phyloP scores from a whole-genome alignment of 2,888 invertebrate genomes.

The Sesamia inferens region DNA sequence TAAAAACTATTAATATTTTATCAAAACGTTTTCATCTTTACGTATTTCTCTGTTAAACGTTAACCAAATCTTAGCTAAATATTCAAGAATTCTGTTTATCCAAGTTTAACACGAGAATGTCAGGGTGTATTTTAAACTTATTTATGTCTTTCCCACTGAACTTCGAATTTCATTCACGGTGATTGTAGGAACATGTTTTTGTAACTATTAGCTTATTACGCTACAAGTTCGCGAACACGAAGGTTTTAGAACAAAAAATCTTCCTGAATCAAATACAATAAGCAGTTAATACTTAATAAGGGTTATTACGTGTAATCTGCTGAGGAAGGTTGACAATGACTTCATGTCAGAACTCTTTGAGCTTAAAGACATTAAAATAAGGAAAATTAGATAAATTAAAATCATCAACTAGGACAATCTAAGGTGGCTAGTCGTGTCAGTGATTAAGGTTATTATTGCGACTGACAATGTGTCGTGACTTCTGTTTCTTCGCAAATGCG shows the following conservation, averaged over 20 bases:
- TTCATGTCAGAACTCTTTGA: conserved; percentile 66
- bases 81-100: conserved; percentile 28
- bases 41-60: not conserved
- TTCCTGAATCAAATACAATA: conserved; percentile 75
- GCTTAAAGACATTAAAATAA: conserved; percentile 62
- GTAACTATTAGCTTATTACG: conserved; percentile 54
- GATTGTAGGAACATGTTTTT: conserved; percentile 14
- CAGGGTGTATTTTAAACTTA: not conserved
- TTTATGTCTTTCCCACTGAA: not conserved
- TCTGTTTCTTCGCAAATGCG: conserved; percentile 38
- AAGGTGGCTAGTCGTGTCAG: conserved; percentile 65
- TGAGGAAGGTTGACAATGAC: conserved; percentile 72
- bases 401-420: conserved; percentile 71
- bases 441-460: conserved; percentile 58
- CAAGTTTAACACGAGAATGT: conserved; percentile 8
- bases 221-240: conserved; percentile 65
- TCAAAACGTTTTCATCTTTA: conserved; percentile 14
- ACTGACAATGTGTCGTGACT: conserved; percentile 47
- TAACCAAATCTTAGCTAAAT: conserved; percentile 4
- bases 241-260: conserved; percentile 80
- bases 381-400: conserved; percentile 72
- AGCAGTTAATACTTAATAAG: conserved; percentile 63
- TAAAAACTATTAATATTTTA: conserved; percentile 47
- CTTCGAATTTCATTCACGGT: not conserved
- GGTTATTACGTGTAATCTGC: conserved; percentile 69